Evolutionary conservation across 1,140 invertebrate species (phyloP).

Genomic region (Sminthurinus signatus): DNA sequence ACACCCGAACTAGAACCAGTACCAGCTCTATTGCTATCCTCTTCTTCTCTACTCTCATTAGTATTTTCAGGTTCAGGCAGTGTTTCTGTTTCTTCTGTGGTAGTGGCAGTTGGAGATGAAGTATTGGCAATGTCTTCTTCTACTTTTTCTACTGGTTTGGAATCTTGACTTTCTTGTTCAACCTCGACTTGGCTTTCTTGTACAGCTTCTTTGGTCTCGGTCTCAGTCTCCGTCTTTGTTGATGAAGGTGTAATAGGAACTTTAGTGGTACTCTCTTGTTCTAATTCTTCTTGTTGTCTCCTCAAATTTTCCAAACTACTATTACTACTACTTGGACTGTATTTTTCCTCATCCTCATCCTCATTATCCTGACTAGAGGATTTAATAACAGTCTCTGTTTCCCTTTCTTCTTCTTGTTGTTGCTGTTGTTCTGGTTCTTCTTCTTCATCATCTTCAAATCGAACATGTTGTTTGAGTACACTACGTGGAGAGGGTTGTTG

Average conservation of each 20-base stretch:
- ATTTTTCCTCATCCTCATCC: not conserved
- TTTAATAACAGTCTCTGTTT: too few species aligned
- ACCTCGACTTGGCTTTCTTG: too few species aligned
- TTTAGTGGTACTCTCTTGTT: not conserved
- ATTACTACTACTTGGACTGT: not conserved
- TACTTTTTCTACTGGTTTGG: not conserved
- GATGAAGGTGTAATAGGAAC: not conserved
- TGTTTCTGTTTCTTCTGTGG: conserved; percentile 1
- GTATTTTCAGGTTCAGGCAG: not conserved
- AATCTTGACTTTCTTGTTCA: too few species aligned
- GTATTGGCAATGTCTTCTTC: not conserved
- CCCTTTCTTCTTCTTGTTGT: not conserved
- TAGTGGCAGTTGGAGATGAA: not conserved
- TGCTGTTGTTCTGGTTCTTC: conserved; percentile 9
- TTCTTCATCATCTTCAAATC: not conserved
- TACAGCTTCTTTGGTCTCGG: not conserved
- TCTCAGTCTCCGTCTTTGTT: not conserved
- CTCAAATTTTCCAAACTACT: not conserved
- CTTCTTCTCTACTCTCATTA: not conserved
- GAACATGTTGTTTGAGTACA: conserved; percentile 1
- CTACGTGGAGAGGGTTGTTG: not conserved
- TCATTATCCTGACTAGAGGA: too few species aligned
- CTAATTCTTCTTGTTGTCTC: conserved; percentile 2
- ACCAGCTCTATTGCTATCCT: not conserved
- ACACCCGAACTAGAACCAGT: not conserved